Base-by-base conservation (phyloP, 2,797 vertebrate species). In the Monodelphis domestica region DNA sequence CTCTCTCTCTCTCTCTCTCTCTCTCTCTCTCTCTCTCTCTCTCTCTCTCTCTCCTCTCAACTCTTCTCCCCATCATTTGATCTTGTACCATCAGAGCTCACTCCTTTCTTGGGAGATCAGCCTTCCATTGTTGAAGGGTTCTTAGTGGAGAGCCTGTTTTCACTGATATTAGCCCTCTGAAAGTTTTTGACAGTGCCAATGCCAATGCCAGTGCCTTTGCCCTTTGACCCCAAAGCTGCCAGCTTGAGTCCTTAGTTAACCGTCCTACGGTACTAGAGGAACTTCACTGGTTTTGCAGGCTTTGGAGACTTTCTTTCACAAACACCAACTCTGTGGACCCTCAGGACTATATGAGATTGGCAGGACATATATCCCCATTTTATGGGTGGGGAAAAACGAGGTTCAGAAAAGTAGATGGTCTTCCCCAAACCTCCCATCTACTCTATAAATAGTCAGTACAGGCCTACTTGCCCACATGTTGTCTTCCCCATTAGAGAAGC, bases 111-210 rank as follows among this genome's bases (percentile, higher is more conserved):
- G 24, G 6, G 5, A 15, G 51, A 7, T 92, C 92, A 93, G 5
- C 93, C 93, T 94, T 93, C 88, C 56, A 89, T 89, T 57, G 53
- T 90, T 59, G 87, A 70, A 51, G 50, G 0, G 7, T 5, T 87
- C 70, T 52, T 93, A 54, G 57, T 53, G 6, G 89, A 88, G 10
- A 29, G 91, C 91, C 93, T 92, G 88, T 89, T 89, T 94, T 94
- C 4, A 38, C 17, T 7, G n/a, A n/a, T 59, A 14, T 38, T 78
- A 21, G 21, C 21, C 21, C 38, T 45, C 38, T 78, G 21, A 17
- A 26, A 24, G 21, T 45, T 78, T 70, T 78, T 78, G 24, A 70
- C 70, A 45, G 38, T 78, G 21, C 70, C 70, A 21, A 45, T 11
- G 24, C 70, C 70, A 45, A 38, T 78, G 21, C 70, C 70, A 21